Base-by-base conservation (phyloP, 1,140 invertebrate species). In the Papilio helenus region DNA sequence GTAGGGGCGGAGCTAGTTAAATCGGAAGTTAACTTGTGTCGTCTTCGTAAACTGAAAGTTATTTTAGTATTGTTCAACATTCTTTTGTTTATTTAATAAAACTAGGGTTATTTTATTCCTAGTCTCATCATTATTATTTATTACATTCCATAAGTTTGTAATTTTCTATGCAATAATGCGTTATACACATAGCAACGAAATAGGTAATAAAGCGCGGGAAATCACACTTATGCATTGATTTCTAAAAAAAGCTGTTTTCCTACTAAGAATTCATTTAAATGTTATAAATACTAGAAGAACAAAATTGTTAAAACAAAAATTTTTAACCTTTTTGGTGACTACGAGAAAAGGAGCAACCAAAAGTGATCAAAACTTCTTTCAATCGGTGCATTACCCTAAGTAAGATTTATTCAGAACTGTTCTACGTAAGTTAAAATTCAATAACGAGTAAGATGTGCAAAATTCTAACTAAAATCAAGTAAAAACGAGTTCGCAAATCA, bases 1-100 rank as follows among this genome's bases (percentile, higher is more conserved):
- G 68, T 76, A 81, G 79, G 88, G 86, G 84, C 78, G 78, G 71
- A 79, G 73, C 42, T 42, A 58, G 76, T 58, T 42, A 72, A 76
- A 68, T 39, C 39, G 16, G 42, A 80, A 74, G 71, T 72, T 29
- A 20, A 20, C 72, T 73, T 73, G 72, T 84, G 83, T 85, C 72
- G 83, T 83, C 83, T 83, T 79, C 76, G 61, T 85, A 86, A 89
- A 81, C 85, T 85, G 81, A 85, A 83, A 83, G 77, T 84, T 84
- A 82, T 83, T 85, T 85, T 82, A 81, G 82, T 80, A 29, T 14
- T 9, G 10, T 26, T 26, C 3, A 14, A 10, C 14, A 65, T 9
- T 58, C 8, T 20, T 55, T 58, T 18, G 61, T 34, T 68, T 34
- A 61, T 14, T 68, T 16, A 68, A 68, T 29, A 68, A 68, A 7